Evolutionary conservation across 2,113 vertebrate species (phyloP).

Genomic region (Sapayoa aenigma): DNA sequence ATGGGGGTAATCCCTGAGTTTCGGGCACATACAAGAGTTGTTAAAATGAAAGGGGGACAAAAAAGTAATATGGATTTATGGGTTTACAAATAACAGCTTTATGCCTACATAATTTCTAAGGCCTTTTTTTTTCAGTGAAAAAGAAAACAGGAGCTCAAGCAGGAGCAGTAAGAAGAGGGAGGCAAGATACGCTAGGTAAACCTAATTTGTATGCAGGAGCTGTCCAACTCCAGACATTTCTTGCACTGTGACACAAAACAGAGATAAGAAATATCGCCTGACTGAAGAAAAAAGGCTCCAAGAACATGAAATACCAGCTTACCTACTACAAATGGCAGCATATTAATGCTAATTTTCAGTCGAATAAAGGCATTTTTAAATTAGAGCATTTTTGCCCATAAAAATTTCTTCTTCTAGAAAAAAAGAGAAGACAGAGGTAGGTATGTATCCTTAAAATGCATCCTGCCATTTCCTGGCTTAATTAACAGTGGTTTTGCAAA

Average conservation of each 20-base stretch:
- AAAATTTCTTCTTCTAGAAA: not conserved
- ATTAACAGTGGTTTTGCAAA: not conserved
- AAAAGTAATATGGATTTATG: not conserved
- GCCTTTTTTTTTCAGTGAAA: not conserved
- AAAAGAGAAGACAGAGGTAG: not conserved
- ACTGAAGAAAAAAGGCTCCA: not conserved
- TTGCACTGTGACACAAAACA: not conserved
- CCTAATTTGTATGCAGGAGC: not conserved
- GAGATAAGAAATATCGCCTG: not conserved
- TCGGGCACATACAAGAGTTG: not conserved
- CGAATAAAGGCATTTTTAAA: not conserved
- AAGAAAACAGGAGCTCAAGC: not conserved
- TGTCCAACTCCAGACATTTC: not conserved
- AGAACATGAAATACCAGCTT: not conserved
- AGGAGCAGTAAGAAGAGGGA: not conserved
- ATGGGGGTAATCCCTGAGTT: not conserved
- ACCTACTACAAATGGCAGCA: not conserved
- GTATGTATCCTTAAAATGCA: not conserved
- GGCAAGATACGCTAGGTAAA: accelerated
- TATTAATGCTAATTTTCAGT: not conserved
- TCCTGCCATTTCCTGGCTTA: not conserved
- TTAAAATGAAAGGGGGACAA: accelerated
- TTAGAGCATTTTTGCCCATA: not conserved
- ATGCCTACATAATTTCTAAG: not conserved
- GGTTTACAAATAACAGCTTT: not conserved